Evolutionary conservation across 2,888 invertebrate genomes (phyloP).

Genomic region (Coecobrya sp.): DNA sequence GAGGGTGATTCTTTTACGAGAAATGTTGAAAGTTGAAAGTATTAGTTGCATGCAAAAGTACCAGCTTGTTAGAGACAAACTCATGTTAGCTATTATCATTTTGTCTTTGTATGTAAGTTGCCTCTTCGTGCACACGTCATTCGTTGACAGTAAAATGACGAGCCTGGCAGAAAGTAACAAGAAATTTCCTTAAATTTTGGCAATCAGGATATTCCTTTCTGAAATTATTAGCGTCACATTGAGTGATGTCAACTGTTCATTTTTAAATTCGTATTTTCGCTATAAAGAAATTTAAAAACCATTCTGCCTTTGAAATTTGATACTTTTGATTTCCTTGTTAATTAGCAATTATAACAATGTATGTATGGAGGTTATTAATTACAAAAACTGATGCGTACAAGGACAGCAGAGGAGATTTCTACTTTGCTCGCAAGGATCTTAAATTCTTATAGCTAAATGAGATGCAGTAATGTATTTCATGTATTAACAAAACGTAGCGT

Average conservation of each 20-base stretch:
- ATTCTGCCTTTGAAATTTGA: not conserved
- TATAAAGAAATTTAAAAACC: not conserved
- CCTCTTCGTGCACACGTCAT: constrained; percentile 22
- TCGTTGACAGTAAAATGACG: constrained; percentile 38
- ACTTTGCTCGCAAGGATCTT: too few relatives aligned
- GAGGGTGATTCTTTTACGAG: not conserved
- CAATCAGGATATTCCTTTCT: constrained; percentile 16
- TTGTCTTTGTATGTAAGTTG: constrained; percentile 20
- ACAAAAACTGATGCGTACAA: too few relatives aligned
- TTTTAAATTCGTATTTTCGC: not conserved
- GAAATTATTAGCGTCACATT: not conserved
- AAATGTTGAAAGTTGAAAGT: constrained; percentile 1
- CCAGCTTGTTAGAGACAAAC: not conserved
- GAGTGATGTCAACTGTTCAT: not conserved
- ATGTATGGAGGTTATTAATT: too few relatives aligned
- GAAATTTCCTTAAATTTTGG: constrained; percentile 51
- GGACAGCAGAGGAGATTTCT: too few relatives aligned
- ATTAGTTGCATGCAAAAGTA: not conserved
- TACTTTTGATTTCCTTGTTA: too few relatives aligned
- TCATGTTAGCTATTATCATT: not conserved
- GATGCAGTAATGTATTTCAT: too few relatives aligned
- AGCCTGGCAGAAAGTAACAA: not conserved
- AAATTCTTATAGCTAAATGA: too few relatives aligned
- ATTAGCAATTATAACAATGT: too few relatives aligned
- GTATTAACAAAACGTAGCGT: too few relatives aligned